phyloP scores from a whole-genome alignment of 1,140 invertebrate genomes.

The Aphaenogaster rudis region DNA sequence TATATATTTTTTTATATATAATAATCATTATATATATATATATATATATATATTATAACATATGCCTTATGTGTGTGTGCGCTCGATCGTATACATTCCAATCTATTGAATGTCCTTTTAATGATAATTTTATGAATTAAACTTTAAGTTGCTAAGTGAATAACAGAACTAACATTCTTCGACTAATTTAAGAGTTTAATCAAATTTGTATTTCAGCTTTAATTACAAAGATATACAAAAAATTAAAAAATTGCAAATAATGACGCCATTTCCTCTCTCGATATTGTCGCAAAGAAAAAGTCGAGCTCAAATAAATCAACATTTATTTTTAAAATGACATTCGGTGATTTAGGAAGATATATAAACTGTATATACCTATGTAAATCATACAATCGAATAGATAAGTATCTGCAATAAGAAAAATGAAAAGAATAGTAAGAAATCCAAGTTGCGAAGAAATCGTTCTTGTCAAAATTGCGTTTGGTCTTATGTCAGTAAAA shows the following conservation, averaged over 20 bases:
- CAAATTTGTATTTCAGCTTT: neutral
- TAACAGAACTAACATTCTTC: neutral
- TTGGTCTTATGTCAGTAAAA: constrained; percentile 41
- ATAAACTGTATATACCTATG: neutral
- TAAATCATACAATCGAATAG: neutral
- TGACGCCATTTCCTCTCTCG: neutral
- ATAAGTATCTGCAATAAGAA: constrained; percentile 43
- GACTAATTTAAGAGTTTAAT: neutral
- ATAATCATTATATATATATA: neutral
- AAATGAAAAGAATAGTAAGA: constrained; percentile 44
- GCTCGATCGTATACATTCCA: neutral
- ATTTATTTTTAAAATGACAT: neutral
- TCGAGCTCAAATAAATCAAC: neutral
- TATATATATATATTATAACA: neutral
- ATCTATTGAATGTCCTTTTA: neutral
- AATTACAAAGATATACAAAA: neutral
- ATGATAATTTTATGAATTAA: neutral
- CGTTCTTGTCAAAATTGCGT: constrained; percentile 17
- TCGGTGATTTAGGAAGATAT: constrained; percentile 2
- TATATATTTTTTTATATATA: neutral
- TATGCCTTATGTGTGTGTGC: neutral
- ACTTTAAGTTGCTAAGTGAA: neutral
- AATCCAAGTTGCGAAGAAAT: constrained; percentile 34
- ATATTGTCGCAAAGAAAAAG: neutral
- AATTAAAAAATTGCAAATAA: neutral